Percentiles rank a stretch among this genome's conserved stretches.
phyloP scores from a whole-genome alignment of 2,888 invertebrate genomes.

The Agonopterix subpropinquella region DNA sequence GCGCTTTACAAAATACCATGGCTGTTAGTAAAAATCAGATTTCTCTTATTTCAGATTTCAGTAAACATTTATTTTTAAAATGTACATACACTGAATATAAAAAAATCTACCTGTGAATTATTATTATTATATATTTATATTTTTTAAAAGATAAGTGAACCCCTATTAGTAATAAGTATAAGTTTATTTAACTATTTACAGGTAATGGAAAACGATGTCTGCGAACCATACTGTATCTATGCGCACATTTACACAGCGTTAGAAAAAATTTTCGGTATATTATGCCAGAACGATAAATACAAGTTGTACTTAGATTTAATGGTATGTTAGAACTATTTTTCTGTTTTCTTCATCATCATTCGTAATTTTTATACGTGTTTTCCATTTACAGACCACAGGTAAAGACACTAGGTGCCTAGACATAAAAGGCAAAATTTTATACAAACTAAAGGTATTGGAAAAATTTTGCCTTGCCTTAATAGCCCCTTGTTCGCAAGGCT shows the following conservation, averaged over 20 bases:
- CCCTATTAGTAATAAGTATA: not conserved
- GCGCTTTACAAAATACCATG: slow-evolving; percentile 61
- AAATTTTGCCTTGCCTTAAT: slow-evolving; percentile 59
- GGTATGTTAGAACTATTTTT: slow-evolving; percentile 24
- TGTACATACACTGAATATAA: too few species aligned
- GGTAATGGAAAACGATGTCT: slow-evolving; percentile 66
- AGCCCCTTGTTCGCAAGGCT: slow-evolving; percentile 50
- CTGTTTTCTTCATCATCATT: not conserved
- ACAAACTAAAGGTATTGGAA: slow-evolving; percentile 60
- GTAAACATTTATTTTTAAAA: too few species aligned
- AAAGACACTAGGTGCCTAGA: slow-evolving; percentile 54
- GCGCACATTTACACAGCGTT: slow-evolving; percentile 66
- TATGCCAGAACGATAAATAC: slow-evolving; percentile 61
- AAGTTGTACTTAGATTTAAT: slow-evolving; percentile 53
- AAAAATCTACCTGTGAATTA: too few species aligned
- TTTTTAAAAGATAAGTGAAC: not conserved
- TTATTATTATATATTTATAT: too few species aligned
- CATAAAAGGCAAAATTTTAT: slow-evolving; percentile 61
- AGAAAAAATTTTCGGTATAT: slow-evolving; percentile 56
- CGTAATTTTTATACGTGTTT: not conserved
- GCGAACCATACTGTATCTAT: slow-evolving; percentile 64
- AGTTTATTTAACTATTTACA: slow-evolving; percentile 15
- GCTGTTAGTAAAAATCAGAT: slow-evolving; percentile 35
- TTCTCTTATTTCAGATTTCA: too few species aligned
- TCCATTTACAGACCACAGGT: slow-evolving; percentile 43